Percentiles rank a stretch among this genome's conserved stretches.
phyloP scores from a whole-genome alignment of 2,113 vertebrate genomes.

The Otis tarda region DNA sequence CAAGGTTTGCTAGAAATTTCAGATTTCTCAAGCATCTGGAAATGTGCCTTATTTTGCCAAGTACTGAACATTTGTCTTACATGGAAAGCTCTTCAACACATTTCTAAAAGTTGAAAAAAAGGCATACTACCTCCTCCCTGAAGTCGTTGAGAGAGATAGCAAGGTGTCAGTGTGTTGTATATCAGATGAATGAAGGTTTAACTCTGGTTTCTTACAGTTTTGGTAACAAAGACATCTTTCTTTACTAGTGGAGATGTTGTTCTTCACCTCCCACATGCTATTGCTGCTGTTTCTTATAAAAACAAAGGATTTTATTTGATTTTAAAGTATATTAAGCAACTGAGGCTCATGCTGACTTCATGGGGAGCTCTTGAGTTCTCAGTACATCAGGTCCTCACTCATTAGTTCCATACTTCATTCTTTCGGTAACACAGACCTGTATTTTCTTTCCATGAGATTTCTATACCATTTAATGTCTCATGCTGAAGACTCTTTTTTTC shows the following conservation, averaged over 20 bases:
- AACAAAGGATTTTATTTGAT: not conserved
- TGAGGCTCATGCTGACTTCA: not conserved
- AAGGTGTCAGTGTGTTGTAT: not conserved
- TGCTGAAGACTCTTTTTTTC: not conserved
- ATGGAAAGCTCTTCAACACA: not conserved
- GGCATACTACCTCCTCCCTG: not conserved
- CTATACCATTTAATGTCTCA: not conserved
- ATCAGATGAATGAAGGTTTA: not conserved
- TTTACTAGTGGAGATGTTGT: not conserved
- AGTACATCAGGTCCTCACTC: not conserved
- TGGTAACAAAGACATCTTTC: not conserved
- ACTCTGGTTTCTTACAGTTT: not conserved
- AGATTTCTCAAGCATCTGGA: slow-evolving; percentile 17
- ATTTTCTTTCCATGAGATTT: not conserved
- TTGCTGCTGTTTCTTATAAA: not conserved
- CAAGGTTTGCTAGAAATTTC: not conserved
- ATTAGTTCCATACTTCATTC: not conserved
- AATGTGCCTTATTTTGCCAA: not conserved
- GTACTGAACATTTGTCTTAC: not conserved
- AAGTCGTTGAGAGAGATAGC: not conserved
- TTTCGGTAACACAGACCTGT: not conserved
- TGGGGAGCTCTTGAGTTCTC: not conserved
- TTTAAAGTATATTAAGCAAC: not conserved
- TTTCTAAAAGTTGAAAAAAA: not conserved
- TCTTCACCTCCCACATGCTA: not conserved